phyloP scores from a whole-genome alignment of 2,888 invertebrate genomes.

The Eupithecia vulgata region DNA sequence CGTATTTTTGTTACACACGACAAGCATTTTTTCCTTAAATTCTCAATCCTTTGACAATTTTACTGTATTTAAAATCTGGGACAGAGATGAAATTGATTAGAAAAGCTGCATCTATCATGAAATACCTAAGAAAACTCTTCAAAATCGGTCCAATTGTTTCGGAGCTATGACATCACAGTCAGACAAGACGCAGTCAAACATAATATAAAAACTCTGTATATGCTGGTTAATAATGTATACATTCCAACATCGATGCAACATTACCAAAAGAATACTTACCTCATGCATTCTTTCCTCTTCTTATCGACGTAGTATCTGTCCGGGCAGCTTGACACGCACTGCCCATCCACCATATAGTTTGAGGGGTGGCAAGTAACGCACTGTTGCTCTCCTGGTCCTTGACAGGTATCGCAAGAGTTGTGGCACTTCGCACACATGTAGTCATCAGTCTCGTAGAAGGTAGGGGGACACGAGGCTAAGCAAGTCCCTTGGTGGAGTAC shows the following conservation, averaged over 20 bases:
- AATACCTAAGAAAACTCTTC: too few species aligned
- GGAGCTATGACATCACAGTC: neutral
- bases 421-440: slow-evolving; percentile 93
- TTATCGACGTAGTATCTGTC: slow-evolving; percentile 90
- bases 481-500: slow-evolving; percentile 92
- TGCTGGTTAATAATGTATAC: neutral
- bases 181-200: neutral
- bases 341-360: slow-evolving; percentile 88
- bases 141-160: too few species aligned
- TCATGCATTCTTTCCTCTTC: slow-evolving; percentile 91
- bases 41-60: too few species aligned
- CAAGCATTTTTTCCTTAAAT: too few species aligned
- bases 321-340: slow-evolving; percentile 89
- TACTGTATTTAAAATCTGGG: too few species aligned
- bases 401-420: slow-evolving; percentile 91
- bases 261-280: slow-evolving; percentile 62
- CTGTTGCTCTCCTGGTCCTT: slow-evolving; percentile 89
- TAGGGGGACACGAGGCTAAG: slow-evolving; percentile 91
- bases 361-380: slow-evolving; percentile 92
- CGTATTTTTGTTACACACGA: too few species aligned
- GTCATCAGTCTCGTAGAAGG: slow-evolving; percentile 93
- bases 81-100: too few species aligned
- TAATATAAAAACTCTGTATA: too few species aligned
- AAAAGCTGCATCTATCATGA: too few species aligned
- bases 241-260: neutral